Percentiles rank a stretch among this genome's conserved stretches.
Conservation (phyloP, 2,113 vertebrate genomes). For the Thomomys bottae region DNA sequence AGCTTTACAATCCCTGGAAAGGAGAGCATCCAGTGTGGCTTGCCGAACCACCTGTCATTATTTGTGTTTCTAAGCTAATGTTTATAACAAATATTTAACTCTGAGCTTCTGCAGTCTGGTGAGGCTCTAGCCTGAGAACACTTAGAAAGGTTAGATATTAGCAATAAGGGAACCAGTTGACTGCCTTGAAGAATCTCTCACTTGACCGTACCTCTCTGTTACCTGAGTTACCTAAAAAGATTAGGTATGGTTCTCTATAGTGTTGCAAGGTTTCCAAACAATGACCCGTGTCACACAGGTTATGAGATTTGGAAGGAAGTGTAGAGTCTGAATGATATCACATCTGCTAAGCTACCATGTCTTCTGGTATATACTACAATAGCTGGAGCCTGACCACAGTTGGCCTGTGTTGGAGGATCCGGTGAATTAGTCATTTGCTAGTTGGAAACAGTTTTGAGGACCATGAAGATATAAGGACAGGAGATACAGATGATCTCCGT, state of each 20-base stretch:
- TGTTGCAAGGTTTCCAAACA: neutral
- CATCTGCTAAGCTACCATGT: neutral
- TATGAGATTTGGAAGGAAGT: neutral
- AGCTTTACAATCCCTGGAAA: neutral
- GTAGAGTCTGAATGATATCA: neutral
- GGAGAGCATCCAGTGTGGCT: neutral
- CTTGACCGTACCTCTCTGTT: neutral
- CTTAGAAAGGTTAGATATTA: neutral
- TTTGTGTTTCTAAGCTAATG: neutral
- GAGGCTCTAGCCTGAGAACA: neutral
- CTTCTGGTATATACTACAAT: neutral
- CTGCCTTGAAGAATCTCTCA: neutral
- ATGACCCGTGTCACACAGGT: neutral
- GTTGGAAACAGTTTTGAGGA: neutral
- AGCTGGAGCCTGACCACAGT: neutral
- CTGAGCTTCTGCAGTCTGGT: neutral
- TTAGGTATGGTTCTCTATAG: neutral
- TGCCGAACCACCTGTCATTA: neutral
- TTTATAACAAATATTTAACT: neutral
- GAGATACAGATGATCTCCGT: too few species aligned
- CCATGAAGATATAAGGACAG: neutral
- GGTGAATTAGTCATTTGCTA: neutral
- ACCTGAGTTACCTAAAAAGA: neutral
- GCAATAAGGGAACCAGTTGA: neutral
- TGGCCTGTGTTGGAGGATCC: neutral